phyloP scores from a whole-genome alignment of 2,113 vertebrate genomes.

The Perccottus glenii region DNA sequence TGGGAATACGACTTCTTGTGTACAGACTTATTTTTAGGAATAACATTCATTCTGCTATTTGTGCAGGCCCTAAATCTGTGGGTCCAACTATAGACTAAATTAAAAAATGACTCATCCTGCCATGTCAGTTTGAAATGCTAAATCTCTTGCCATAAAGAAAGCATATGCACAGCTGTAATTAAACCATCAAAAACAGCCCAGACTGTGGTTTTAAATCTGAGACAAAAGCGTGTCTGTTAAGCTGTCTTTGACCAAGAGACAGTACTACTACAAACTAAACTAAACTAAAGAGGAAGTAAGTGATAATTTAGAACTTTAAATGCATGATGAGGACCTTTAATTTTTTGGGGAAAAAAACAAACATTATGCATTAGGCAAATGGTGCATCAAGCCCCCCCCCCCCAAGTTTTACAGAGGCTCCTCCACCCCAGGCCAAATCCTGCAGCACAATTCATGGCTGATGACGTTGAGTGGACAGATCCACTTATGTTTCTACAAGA shows the following conservation, averaged over 20 bases:
- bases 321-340: too few species aligned
- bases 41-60: background rate
- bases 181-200: background rate
- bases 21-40: background rate
- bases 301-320: too few species aligned
- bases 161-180: background rate
- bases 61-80: background rate
- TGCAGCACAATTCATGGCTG: background rate
- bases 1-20: background rate
- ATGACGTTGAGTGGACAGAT: background rate
- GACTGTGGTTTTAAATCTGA: background rate
- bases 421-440: too few species aligned
- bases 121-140: slow-evolving; percentile 4
- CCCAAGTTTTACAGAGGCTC: background rate
- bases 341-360: too few species aligned
- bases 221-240: background rate
- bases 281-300: too few species aligned
- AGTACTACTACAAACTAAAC: background rate
- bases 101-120: background rate
- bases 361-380: background rate
- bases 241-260: background rate
- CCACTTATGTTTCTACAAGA: background rate
- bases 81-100: background rate
- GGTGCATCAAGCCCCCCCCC: background rate
- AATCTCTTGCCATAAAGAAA: background rate